These are phyloP conservation scores for Trichomycterus rosablanca DNA, from an alignment of 2,113 vertebrate genomes.

Conservation along the genomic window DNA sequence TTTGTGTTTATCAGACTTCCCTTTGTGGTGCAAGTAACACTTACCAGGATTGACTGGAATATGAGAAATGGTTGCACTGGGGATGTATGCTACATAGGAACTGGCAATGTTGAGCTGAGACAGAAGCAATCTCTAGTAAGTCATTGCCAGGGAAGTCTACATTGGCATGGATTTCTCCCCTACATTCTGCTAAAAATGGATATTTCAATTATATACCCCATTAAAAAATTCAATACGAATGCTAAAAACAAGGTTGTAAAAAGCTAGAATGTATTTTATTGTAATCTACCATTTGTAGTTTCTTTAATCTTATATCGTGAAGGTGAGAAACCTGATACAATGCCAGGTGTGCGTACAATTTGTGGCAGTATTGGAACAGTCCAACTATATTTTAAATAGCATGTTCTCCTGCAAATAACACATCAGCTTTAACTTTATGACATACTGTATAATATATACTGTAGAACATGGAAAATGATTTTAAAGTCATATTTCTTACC, in stretches of 20 bases:
- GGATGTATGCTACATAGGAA: slow-evolving; percentile 31
- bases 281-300: not conserved
- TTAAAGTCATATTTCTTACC: not conserved
- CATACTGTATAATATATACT: not conserved
- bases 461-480: no score
- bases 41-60: not conserved
- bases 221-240: no score
- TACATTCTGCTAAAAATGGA: not conserved
- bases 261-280: not conserved
- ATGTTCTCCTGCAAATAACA: slow-evolving; percentile 25
- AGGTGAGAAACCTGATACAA: slow-evolving; percentile 26
- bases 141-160: slow-evolving; percentile 25
- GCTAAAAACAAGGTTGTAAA: no score
- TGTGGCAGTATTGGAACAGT: slow-evolving; percentile 10
- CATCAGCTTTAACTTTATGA: not conserved
- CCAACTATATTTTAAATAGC: slow-evolving; percentile 21
- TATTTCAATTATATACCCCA: not conserved
- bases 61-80: slow-evolving; percentile 33
- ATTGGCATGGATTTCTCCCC: slow-evolving; percentile 4
- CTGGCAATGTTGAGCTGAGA: slow-evolving; percentile 33
- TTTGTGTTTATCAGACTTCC: not conserved
- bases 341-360: not conserved
- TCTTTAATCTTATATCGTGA: not conserved
- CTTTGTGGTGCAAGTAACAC: not conserved
- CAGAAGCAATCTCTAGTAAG: slow-evolving; percentile 9